A percentile compares a stretch with the other conserved stretches of the same genome.
These are phyloP conservation scores for Bathynomus jamesi DNA, from an alignment of 1,140 invertebrate genomes.

Conservation along the genomic window DNA sequence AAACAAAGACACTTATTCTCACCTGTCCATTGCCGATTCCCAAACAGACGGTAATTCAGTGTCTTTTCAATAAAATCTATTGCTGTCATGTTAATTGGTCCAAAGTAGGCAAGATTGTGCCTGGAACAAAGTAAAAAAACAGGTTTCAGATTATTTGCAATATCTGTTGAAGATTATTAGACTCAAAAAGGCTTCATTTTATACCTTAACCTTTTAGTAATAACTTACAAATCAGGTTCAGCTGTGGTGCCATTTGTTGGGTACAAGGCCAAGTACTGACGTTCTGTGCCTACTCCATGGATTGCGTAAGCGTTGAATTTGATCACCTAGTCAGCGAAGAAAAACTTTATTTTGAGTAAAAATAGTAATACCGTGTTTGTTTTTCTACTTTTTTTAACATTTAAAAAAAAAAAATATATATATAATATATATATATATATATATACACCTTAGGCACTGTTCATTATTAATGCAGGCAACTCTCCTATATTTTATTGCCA, in stretches of 20 bases:
- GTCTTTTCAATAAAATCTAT: background rate
- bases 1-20: background rate
- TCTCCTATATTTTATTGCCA: background rate
- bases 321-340: no score
- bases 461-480: background rate
- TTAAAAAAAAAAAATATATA: background rate
- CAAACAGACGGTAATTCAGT: background rate
- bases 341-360: no score
- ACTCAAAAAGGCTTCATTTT: background rate
- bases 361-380: no score
- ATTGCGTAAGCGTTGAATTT: constrained; percentile 52
- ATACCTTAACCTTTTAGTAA: background rate
- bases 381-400: background rate
- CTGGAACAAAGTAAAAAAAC: background rate
- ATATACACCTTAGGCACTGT: background rate
- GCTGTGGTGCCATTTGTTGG: constrained; percentile 38
- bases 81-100: background rate
- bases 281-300: constrained; percentile 44
- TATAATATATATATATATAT: background rate
- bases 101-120: background rate
- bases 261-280: constrained; percentile 48
- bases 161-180: background rate
- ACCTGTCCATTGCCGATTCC: background rate
- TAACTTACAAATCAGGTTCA: constrained; percentile 46
- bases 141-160: background rate